Evolutionary conservation across 2,888 invertebrate species (phyloP), one percentile per base, ranked within the genome.

Genomic region (Stenurella melanura): DNA sequence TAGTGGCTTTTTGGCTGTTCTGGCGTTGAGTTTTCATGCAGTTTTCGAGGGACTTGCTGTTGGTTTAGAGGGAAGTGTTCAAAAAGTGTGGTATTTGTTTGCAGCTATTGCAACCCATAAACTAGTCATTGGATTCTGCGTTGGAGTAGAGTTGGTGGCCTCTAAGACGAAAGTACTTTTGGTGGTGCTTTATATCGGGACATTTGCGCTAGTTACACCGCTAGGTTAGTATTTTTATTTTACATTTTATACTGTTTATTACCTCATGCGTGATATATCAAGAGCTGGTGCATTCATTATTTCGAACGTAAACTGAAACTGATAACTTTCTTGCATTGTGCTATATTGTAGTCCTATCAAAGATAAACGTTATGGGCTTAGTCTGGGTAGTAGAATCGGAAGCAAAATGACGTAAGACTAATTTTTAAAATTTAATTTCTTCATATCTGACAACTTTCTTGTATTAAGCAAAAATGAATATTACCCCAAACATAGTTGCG

Each of bases 31-130:
- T 56, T 93, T 94, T 80, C 94, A 94, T 85, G 93, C 93, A 0
- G 91, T 94, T 34, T 93, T 94, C 85, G 94, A 94, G 88, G 94
- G 94, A 0, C 86, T 94, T 19, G 93, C 94, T 0, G 93, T 94
- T 0, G 94, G 94, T 0, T 86, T 94, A 17, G 93, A 94, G 83
- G 90, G 90, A 6, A 91, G 91, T 50, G 89, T 91, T 2, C 86
- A 90, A n/a, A 91, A 91, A 81, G 92, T 92, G 38, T 92, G 92
- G 91, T 93, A 93, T 81, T 87, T 93, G 57, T 92, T 93, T 71
- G 91, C 91, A 0, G 94, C 93, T 0, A 92, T 94, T 30, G 92
- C 93, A n/a, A 92, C 93, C 0, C 94, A 94, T 86, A 94, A 93
- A 84, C 88, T 93, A 76, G 93, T 93, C 60, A 93, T 94, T 63